phyloP scores from a whole-genome alignment of 2,113 vertebrate species.

The Calyptomena viridis region DNA sequence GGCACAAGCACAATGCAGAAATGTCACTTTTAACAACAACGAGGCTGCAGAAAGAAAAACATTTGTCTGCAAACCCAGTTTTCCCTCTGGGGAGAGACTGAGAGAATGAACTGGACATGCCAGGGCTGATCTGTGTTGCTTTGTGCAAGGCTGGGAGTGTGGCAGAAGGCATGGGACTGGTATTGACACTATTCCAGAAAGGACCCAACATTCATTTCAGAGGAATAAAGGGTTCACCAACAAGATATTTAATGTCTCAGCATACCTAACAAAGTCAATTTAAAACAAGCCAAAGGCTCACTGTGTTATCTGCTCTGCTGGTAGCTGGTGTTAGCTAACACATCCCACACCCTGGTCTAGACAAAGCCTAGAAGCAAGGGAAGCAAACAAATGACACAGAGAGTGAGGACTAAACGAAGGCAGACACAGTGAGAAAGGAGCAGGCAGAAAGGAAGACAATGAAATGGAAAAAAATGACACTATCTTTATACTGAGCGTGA shows the following conservation, averaged over 20 bases:
- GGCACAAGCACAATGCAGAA: neutral
- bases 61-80: neutral
- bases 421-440: neutral
- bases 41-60: neutral
- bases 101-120: neutral
- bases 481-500: conserved; percentile 7
- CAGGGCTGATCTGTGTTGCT: neutral
- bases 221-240: neutral
- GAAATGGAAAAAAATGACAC: conserved; percentile 15
- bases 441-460: neutral
- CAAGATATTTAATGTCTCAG: neutral
- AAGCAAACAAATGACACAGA: neutral
- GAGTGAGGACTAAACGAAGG: neutral
- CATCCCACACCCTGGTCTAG: neutral
- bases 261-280: neutral
- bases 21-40: neutral
- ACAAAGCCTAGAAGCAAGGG: conserved; percentile 20
- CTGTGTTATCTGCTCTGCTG: neutral
- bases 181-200: neutral
- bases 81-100: neutral
- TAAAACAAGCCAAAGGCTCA: neutral
- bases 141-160: neutral
- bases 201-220: neutral
- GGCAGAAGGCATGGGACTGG: neutral
- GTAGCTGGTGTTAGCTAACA: neutral